Base-by-base conservation (phyloP, 2,888 invertebrate species). In the Agriopis marginaria region DNA sequence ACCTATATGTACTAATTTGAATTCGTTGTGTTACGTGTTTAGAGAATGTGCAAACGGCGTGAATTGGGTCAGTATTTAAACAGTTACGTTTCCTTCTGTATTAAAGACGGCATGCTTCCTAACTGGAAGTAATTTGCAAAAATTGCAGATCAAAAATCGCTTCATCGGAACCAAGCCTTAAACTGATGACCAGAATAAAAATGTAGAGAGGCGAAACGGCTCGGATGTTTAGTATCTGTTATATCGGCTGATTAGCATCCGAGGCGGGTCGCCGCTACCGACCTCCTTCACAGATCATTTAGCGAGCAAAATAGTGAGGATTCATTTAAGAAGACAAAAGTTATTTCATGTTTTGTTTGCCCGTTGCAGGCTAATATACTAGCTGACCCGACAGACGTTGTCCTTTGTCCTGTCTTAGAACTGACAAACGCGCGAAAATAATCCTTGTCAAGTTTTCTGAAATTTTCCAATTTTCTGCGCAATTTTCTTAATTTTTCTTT, bases 201-300 rank as follows among this genome's bases (percentile, higher is more conserved):
- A 83, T 73, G 66, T 72, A 74, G 77, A 80, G 76, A 77, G 77
- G 77, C 72, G 77, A 81, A 77, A 75, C 75, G 61, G 76, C 74
- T 73, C 70, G 71, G 71, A 73, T 70, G 63, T 72, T 76, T 71
- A 77, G 75, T 73, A 72, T 72, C 77, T 82, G 63, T 86, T 83
- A 87, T 86, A 86, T 85, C 82, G 79, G 82, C 75, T 84, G 82
- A 84, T 87, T 87, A 84, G 82, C 84, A 82, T 82, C 79, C 77
- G 68, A 71, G 73, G 69, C 72, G 72, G 66, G 78, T 66, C 72
- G 55, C 70, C 73, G 55, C 70, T 62, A 14, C 56, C 59, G 63
- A 68, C 63, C 68, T 68, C 53, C 23, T 68, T 68, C 63, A 44
- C 68, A 63, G 63, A 47, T 68, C 68, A 72, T 75, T 75, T 75